Evolutionary conservation across 2,113 vertebrate species (phyloP).

Genomic region (Psephotus haematonotus): DNA sequence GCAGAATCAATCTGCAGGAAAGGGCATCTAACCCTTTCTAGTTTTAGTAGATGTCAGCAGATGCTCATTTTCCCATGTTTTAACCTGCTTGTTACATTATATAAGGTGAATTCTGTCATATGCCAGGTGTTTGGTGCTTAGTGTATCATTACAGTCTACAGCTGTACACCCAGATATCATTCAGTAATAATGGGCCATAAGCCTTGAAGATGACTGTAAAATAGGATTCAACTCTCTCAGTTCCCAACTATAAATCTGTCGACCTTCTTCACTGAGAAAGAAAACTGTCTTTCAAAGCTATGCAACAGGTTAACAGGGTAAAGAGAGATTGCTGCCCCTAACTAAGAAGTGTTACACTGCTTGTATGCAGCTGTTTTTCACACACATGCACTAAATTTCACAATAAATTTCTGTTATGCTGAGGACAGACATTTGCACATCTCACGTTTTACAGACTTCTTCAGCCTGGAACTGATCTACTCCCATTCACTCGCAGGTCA

Average conservation of each 20-base stretch:
- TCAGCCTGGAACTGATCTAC: background rate
- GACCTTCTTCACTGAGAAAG: background rate
- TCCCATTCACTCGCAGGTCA: background rate
- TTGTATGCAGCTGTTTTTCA: background rate
- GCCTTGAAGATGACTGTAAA: background rate
- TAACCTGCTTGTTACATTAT: background rate
- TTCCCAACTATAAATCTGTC: background rate
- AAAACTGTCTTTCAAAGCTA: background rate
- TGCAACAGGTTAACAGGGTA: background rate
- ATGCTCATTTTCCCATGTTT: background rate
- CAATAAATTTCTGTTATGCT: background rate
- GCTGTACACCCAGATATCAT: fast-evolving
- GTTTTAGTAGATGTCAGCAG: fast-evolving
- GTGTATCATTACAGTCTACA: background rate
- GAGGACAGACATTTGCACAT: background rate
- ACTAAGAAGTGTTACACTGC: background rate
- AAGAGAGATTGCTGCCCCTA: fast-evolving
- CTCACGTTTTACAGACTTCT: background rate
- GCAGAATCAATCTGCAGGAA: background rate
- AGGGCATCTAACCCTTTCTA: background rate
- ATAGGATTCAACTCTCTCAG: background rate
- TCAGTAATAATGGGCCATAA: background rate
- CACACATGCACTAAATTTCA: background rate
- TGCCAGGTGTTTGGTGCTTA: fast-evolving
- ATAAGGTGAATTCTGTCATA: background rate